Base-by-base conservation (phyloP, 2,113 vertebrate genomes). In the Hippocampus zosterae region DNA sequence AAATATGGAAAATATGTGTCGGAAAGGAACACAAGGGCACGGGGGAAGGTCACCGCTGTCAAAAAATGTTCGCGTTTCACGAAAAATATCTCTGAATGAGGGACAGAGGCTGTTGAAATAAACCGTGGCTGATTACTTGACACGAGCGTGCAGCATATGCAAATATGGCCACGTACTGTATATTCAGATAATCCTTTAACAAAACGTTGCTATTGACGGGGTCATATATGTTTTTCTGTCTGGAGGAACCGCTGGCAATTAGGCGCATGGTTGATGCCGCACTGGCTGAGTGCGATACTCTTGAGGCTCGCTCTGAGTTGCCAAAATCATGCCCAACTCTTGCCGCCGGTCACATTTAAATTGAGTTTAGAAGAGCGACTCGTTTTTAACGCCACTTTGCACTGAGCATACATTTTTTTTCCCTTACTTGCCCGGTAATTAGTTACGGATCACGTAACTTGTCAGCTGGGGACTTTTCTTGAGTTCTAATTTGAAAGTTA, bases 1-100 rank as follows among this genome's bases (percentile, higher is more conserved):
- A 72, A 72, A 75, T 64, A 53, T 52, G 33, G 13, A 79, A 61
- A 41, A 15, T 27, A 15, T 42, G 62, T 25, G 8, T 46, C 13
- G 11, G 41, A 65, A 65, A 3, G n/a, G 41, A 8, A 6, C 21
- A 21, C 10, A 60, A n/a, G 73, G 42, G 23, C 10, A 4, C 50
- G 55, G n/a, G 65, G 65, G 15, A 73, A 78, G 73, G 72, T 81
- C 75, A 70, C 77, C 74, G 63, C 67, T 21, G 19, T 52, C 18
- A 52, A 52, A 18, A 48, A 44, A 12, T 44, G 42, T 33, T 33
- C 29, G 29, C 29, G 29, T 44, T 13, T 44, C 12, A 13, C 16
- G 0, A 18, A 21, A 52, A 52, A 19, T 21, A 19, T 52, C 15
- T 50, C 48, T 19, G 2, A 4, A 46, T 46, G 44, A 52, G 18